A percentile compares a stretch with the other conserved stretches of the same genome.
These are phyloP conservation scores for Myiagra hebetior DNA, from an alignment of 2,113 vertebrate species.

Conservation along the genomic window DNA sequence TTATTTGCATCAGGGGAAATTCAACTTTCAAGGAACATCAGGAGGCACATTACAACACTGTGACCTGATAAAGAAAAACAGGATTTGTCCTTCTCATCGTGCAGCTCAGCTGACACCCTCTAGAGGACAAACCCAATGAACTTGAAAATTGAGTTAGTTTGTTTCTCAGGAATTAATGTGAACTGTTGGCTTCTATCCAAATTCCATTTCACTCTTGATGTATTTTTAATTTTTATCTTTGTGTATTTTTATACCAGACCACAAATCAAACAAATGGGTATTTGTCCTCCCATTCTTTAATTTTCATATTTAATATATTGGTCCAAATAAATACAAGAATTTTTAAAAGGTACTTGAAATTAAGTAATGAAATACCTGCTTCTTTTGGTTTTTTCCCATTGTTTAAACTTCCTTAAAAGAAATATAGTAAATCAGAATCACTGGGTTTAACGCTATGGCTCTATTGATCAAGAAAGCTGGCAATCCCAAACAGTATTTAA, in stretches of 20 bases:
- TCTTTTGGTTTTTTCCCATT: fast-evolving
- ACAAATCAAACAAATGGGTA: background rate
- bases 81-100: background rate
- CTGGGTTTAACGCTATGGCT: background rate
- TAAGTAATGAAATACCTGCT: background rate
- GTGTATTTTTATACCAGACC: background rate
- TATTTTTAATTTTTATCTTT: background rate
- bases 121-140: conserved; percentile 52
- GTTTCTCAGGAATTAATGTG: conserved; percentile 7
- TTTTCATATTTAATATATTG: background rate
- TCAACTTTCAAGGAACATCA: background rate
- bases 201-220: background rate
- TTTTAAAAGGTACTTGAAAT: background rate
- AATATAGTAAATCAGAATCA: background rate
- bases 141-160: conserved; percentile 40
- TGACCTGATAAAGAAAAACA: background rate
- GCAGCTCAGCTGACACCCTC: conserved; percentile 20
- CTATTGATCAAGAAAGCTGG: background rate
- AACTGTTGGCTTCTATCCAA: background rate
- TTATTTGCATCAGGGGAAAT: background rate
- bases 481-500: background rate
- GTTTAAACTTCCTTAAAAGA: background rate
- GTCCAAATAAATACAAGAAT: background rate
- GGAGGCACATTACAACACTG: background rate
- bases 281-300: background rate